Base-by-base conservation (phyloP, 35 echinoderm and acorn worm genomes). In the Heliocidaris tuberculata region DNA sequence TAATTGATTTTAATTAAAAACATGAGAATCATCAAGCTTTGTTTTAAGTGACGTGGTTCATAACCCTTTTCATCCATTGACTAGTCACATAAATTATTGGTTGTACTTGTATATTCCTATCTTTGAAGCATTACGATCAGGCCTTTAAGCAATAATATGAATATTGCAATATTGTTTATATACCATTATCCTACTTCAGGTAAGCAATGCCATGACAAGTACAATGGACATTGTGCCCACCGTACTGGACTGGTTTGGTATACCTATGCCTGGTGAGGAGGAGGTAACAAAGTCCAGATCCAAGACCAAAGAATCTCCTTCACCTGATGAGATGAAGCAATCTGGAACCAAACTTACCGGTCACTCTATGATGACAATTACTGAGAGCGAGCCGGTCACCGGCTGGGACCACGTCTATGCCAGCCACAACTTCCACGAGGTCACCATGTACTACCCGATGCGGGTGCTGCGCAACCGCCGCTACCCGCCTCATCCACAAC, bases 371-470 rank as follows among this genome's bases (percentile, higher is more conserved):
- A 59, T 99, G 17, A 97, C 97, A 11, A 16, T 98, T 24, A 94
- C 94, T 16, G 47, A 70, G 2, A 10, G 48, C 6, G 97, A 98
- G 86, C 97, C 97, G 7, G 48, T 0, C 15, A 88, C 94, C 59
- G 97, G 96, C 13, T 99, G 93, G 93, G 97, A 99, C 86, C 85
- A 95, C 12, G 97, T 99, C 13, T 97, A 95, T 42, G 95, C 98
- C 86, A 99, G 98, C 87, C 98, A 99, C 56, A 95, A 99, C 94
- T 97, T 99, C 78, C 98, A 99, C 88, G 98, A 99, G 87, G 94
- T 99, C 86, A 96, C 95, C 48, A 99, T 99, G 98, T 97, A 93
- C 86, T 99, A 99, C 93, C 98, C 98, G 0, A 99, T 99, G 98
- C 89, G 98, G 2, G 98, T 99, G 24, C 94, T 97, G 31, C 95